Percentiles rank a stretch among this genome's conserved stretches.
Evolutionary conservation across 2,888 invertebrate genomes (phyloP).

Genomic region (Clistopyga incitator): DNA sequence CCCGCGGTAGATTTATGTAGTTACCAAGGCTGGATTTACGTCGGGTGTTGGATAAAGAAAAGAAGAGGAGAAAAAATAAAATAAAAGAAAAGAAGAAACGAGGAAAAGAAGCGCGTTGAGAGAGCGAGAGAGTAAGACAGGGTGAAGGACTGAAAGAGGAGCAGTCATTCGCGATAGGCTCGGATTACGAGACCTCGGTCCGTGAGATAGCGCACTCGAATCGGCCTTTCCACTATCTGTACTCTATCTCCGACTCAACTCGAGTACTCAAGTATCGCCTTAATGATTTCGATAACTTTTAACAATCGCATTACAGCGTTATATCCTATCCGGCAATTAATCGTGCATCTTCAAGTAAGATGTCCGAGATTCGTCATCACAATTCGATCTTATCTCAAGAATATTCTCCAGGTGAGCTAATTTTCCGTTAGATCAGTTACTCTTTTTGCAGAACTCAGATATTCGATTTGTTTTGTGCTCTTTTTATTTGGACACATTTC

Average conservation of each 20-base stretch:
- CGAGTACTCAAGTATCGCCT: constrained; percentile 38
- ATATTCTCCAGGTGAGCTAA: too few relatives aligned
- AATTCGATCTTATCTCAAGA: too few relatives aligned
- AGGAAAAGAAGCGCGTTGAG: constrained; percentile 21
- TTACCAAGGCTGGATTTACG: constrained; percentile 59
- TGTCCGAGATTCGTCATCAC: too few relatives aligned
- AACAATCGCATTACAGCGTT: constrained; percentile 3
- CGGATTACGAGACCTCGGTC: constrained; percentile 56
- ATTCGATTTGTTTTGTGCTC: too few relatives aligned
- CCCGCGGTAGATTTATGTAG: constrained; percentile 64
- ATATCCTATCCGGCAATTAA: not conserved
- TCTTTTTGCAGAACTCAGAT: too few relatives aligned
- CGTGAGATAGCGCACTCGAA: constrained; percentile 57
- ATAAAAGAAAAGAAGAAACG: constrained; percentile 32
- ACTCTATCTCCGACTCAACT: constrained; percentile 46
- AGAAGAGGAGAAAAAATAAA: not conserved
- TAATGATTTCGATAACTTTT: constrained; percentile 58
- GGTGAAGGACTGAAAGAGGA: constrained; percentile 49
- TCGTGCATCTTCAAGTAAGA: not conserved
- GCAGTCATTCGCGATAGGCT: constrained; percentile 57
- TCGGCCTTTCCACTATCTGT: constrained; percentile 48
- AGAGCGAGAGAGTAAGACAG: not conserved
- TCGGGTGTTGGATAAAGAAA: constrained; percentile 55
- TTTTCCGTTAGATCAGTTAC: too few relatives aligned
- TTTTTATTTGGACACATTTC: too few relatives aligned